These are phyloP conservation scores for Malurus elegans DNA, from an alignment of 2,113 vertebrate species.

Conservation along the genomic window DNA sequence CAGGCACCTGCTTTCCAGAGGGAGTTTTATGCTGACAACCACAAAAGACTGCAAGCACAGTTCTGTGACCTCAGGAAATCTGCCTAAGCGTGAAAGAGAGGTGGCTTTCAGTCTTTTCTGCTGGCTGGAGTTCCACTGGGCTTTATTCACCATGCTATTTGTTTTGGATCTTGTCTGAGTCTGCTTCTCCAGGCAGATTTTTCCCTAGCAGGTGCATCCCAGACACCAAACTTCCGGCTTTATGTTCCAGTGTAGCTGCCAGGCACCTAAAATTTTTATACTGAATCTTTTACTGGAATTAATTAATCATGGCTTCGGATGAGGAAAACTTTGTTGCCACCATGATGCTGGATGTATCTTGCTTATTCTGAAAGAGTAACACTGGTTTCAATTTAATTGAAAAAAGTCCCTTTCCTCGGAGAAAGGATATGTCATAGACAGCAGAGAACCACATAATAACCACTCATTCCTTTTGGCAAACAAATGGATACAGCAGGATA, in stretches of 20 bases:
- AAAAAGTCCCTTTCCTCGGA: not conserved
- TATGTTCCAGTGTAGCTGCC: not conserved
- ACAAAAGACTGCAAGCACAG: not conserved
- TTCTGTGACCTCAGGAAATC: not conserved
- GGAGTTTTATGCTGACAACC: not conserved
- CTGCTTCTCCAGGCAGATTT: not conserved
- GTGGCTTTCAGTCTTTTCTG: not conserved
- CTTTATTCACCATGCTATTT: not conserved
- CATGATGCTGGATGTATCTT: not conserved
- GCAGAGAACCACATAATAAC: not conserved
- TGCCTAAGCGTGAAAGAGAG: not conserved
- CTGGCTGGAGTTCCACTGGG: not conserved
- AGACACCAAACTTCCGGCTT: not conserved
- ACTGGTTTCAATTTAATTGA: not conserved
- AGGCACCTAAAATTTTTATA: not conserved
- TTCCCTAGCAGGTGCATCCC: accelerated
- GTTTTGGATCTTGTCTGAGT: not conserved
- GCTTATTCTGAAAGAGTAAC: not conserved
- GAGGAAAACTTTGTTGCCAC: not conserved
- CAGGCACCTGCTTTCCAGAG: not conserved
- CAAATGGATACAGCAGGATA: not conserved
- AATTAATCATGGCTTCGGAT: not conserved
- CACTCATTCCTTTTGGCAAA: not conserved
- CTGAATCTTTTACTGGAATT: not conserved
- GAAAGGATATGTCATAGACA: not conserved